Percentiles rank a stretch among this genome's conserved stretches.
Evolutionary conservation across 1,140 invertebrate species (phyloP).

Genomic region (Aporrectodea caliginosa): DNA sequence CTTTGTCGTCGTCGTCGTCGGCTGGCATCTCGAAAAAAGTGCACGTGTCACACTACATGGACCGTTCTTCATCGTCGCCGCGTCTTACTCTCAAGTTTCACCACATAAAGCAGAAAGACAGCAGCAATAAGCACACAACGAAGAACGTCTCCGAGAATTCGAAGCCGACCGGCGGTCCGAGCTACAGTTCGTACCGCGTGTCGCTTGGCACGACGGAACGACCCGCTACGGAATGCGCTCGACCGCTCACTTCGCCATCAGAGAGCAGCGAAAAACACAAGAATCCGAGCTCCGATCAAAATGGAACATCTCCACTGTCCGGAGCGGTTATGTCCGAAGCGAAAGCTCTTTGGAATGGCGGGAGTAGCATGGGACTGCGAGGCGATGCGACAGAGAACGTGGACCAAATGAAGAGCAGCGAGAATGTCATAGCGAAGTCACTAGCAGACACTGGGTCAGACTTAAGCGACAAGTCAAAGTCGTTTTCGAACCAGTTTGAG

Average conservation of each 20-base stretch:
- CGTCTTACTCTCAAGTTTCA: conserved; percentile 62
- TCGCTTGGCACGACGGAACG: conserved; percentile 40
- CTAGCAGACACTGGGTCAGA: background rate
- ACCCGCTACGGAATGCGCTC: conserved; percentile 36
- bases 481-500: conserved; percentile 32
- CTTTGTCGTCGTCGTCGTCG: background rate
- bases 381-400: background rate
- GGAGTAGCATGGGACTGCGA: background rate
- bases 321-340: background rate
- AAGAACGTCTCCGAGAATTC: background rate
- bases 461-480: background rate
- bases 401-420: background rate
- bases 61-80: conserved; percentile 56
- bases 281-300: background rate
- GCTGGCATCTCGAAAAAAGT: conserved; percentile 22
- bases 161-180: conserved; percentile 28
- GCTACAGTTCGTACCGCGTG: conserved; percentile 46
- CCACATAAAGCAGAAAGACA: conserved; percentile 55
- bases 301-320: background rate
- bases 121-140: conserved; percentile 43
- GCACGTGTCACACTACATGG: conserved; percentile 31
- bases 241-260: background rate
- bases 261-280: background rate
- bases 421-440: background rate
- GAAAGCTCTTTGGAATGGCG: background rate